These are phyloP conservation scores for Arctopsyche grandis DNA, from an alignment of 1,140 invertebrate genomes.

Conservation along the genomic window DNA sequence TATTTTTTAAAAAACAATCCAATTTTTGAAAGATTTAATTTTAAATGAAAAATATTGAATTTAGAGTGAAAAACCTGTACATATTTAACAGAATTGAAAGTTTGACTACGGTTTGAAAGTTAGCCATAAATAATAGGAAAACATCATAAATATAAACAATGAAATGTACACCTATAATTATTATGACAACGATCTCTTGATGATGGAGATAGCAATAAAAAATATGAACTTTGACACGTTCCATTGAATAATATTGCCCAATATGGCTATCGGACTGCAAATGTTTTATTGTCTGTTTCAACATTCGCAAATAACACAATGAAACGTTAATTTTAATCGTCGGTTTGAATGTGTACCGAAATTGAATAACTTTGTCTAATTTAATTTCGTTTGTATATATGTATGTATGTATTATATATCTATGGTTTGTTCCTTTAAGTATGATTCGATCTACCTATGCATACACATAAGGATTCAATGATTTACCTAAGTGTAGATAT, in stretches of 20 bases:
- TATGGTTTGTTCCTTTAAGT: too few relatives aligned
- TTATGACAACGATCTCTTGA: background rate
- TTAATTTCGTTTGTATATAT: too few relatives aligned
- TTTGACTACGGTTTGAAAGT: too few relatives aligned
- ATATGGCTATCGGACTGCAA: background rate
- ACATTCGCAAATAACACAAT: background rate
- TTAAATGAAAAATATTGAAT: too few relatives aligned
- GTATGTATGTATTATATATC: too few relatives aligned
- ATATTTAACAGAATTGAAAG: background rate
- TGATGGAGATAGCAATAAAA: background rate
- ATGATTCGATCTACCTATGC: too few relatives aligned
- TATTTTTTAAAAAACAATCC: too few relatives aligned
- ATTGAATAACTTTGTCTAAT: too few relatives aligned
- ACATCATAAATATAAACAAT: background rate
- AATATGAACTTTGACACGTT: slow-evolving; percentile 25
- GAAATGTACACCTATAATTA: slow-evolving; percentile 10
- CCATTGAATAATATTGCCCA: slow-evolving; percentile 7
- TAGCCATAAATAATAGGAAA: background rate
- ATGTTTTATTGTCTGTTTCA: background rate
- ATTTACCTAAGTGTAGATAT: background rate
- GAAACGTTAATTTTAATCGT: too few relatives aligned
- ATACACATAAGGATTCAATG: background rate
- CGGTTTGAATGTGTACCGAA: too few relatives aligned
- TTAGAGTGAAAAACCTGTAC: too few relatives aligned
- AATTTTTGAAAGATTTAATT: too few relatives aligned